A percentile compares a stretch with the other conserved stretches of the same genome.
phyloP scores from a whole-genome alignment of 2,113 vertebrate genomes.

The Sinosuthora webbiana region DNA sequence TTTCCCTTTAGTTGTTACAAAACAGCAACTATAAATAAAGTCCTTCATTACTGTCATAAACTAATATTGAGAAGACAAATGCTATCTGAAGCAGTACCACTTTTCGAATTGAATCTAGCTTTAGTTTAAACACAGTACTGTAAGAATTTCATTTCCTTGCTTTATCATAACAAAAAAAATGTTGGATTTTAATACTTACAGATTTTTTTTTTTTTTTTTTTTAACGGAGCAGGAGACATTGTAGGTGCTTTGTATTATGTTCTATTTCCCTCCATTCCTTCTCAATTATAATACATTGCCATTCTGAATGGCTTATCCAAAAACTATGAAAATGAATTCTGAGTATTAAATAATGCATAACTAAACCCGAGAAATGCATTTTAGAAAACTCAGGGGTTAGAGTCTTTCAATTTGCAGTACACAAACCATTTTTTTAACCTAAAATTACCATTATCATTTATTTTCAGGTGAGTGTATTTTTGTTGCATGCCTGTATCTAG shows the following conservation, averaged over 20 bases:
- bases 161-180: background rate
- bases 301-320: background rate
- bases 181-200: background rate
- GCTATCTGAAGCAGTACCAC: background rate
- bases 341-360: constrained; percentile 29
- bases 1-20: background rate
- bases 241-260: background rate
- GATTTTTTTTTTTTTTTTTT: background rate
- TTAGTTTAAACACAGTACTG: background rate
- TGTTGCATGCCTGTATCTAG: background rate
- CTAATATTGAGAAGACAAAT: background rate
- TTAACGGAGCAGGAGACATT: background rate
- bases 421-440: background rate
- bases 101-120: background rate
- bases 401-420: background rate
- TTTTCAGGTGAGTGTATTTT: constrained; percentile 25
- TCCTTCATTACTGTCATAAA: background rate
- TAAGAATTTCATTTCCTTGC: background rate
- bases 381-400: background rate
- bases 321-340: constrained; percentile 1
- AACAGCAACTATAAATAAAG: background rate
- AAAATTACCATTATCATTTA: background rate
- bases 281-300: background rate
- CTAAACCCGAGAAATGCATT: constrained; percentile 33
- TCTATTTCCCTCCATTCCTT: background rate